A percentile compares a stretch with the other conserved stretches of the same genome.
phyloP scores from a whole-genome alignment of 2,888 invertebrate species.

The Netelia melanura region DNA sequence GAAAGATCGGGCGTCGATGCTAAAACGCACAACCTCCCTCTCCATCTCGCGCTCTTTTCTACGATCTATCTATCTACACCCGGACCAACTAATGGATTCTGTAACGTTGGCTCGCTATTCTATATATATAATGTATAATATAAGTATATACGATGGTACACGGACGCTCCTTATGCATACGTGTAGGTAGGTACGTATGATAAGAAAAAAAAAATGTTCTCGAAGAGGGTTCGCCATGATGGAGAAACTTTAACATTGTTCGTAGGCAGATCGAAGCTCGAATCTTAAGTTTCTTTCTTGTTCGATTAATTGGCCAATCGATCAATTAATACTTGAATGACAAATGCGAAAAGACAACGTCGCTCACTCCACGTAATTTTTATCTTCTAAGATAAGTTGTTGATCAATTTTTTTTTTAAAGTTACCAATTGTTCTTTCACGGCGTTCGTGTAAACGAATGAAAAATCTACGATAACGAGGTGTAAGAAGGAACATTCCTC shows the following conservation, averaged over 20 bases:
- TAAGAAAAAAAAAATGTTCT: too few species aligned
- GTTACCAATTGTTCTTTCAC: neutral
- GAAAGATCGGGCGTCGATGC: slow-evolving; percentile 81
- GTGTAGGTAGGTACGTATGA: too few species aligned
- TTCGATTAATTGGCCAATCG: too few species aligned
- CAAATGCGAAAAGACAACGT: too few species aligned
- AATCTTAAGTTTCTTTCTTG: too few species aligned
- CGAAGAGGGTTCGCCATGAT: too few species aligned
- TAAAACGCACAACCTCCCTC: slow-evolving; percentile 73
- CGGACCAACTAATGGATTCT: slow-evolving; percentile 79
- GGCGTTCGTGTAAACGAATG: neutral
- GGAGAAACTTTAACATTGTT: too few species aligned
- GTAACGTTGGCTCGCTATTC: slow-evolving; percentile 56
- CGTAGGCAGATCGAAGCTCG: too few species aligned
- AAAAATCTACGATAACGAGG: slow-evolving; percentile 6
- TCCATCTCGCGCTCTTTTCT: slow-evolving; percentile 17
- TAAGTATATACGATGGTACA: neutral
- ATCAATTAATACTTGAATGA: too few species aligned
- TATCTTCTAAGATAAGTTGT: too few species aligned
- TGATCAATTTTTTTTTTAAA: neutral
- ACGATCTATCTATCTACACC: slow-evolving; percentile 40
- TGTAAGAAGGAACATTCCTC: slow-evolving; percentile 42
- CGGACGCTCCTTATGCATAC: neutral
- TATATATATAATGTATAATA: neutral
- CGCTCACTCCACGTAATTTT: too few species aligned